Evolutionary conservation across 2,888 invertebrate genomes (phyloP).

Genomic region (Hirudinaria manillensis): DNA sequence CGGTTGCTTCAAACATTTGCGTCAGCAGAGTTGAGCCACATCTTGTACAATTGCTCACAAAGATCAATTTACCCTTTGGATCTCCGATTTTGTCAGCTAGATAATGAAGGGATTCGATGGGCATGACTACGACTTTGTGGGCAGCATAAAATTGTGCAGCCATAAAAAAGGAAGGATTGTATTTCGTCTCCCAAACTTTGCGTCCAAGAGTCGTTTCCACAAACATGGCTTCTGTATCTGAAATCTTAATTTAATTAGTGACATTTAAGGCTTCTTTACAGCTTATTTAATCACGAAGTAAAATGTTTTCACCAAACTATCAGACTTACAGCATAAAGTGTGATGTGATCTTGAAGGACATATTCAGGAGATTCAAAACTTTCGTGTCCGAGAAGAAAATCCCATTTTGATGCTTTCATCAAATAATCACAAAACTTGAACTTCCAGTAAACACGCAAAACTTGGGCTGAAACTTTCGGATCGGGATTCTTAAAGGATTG

Average conservation of each 20-base stretch:
- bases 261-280: background rate
- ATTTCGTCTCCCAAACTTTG: conserved; percentile 24
- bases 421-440: conserved; percentile 36
- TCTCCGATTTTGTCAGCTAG: conserved; percentile 34
- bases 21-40: conserved; percentile 36
- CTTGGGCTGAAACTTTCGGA: background rate
- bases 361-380: conserved; percentile 33
- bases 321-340: conserved; percentile 31
- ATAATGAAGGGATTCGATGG: conserved; percentile 27
- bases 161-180: conserved; percentile 31
- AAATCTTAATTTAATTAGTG: conserved; percentile 10
- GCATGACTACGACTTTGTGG: conserved; percentile 30
- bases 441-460: conserved; percentile 20
- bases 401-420: conserved; percentile 15
- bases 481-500: background rate
- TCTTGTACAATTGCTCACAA: conserved; percentile 36
- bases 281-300: too few species aligned
- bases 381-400: conserved; percentile 34
- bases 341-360: conserved; percentile 34
- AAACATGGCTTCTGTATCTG: conserved; percentile 32
- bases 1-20: conserved; percentile 36
- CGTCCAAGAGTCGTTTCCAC: conserved; percentile 28
- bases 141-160: conserved; percentile 33
- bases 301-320: background rate
- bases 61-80: conserved; percentile 33